Evolutionary conservation across 2,888 invertebrate species (phyloP).

Genomic region (Thymelicus lineola): DNA sequence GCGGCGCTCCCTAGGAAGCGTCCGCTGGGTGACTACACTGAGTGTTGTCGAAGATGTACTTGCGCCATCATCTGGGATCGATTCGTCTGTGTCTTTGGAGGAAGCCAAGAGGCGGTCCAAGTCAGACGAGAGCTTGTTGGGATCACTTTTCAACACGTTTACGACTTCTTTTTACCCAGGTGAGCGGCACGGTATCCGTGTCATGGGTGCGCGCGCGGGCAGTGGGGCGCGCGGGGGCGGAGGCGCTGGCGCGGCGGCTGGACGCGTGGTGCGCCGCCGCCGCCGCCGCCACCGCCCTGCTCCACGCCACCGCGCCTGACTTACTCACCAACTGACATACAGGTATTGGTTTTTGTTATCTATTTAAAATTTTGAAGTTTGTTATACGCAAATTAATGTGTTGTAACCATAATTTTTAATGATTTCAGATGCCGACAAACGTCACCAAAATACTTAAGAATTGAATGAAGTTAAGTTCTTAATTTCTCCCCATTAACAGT

Average conservation of each 20-base stretch:
- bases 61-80: too few relatives aligned
- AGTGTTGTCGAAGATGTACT: too few relatives aligned
- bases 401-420: neutral
- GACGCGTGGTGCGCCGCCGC: slow-evolving; percentile 68
- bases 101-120: too few relatives aligned
- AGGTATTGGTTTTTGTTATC: neutral
- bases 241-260: slow-evolving; percentile 63
- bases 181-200: slow-evolving; percentile 61
- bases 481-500: neutral
- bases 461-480: neutral
- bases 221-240: slow-evolving; percentile 62
- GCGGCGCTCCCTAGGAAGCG: too few relatives aligned
- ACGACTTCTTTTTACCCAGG: slow-evolving; percentile 50
- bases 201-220: slow-evolving; percentile 77
- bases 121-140: too few relatives aligned
- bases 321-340: slow-evolving; percentile 55
- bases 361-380: too few relatives aligned
- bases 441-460: slow-evolving; percentile 7
- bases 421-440: slow-evolving; percentile 10
- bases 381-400: too few relatives aligned
- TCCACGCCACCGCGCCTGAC: slow-evolving; percentile 61
- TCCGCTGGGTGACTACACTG: too few relatives aligned
- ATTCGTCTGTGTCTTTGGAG: too few relatives aligned
- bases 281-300: slow-evolving; percentile 58
- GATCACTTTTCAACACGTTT: too few relatives aligned